Evolutionary conservation across 2,797 vertebrate genomes (phyloP).

Genomic region (Miichthys miiuy): DNA sequence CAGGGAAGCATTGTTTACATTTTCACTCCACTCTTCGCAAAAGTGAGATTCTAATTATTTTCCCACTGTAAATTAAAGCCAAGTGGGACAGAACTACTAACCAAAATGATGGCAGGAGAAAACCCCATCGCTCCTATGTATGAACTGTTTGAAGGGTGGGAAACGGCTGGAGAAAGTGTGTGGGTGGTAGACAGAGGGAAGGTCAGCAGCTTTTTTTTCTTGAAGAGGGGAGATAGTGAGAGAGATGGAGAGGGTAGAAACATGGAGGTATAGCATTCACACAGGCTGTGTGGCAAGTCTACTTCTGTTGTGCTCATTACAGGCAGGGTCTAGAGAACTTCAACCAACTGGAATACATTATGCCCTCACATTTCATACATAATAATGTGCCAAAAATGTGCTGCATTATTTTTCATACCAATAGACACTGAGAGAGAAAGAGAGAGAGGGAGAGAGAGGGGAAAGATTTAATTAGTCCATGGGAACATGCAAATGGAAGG

Average conservation of each 20-base stretch:
- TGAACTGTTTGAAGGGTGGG: slow-evolving; percentile 34
- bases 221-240: slow-evolving; percentile 36
- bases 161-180: slow-evolving; percentile 34
- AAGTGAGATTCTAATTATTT: slow-evolving; percentile 99
- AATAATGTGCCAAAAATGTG: slow-evolving; percentile 81
- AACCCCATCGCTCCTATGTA: slow-evolving; percentile 53
- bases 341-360: slow-evolving; percentile 81
- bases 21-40: slow-evolving; percentile 99
- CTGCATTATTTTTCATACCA: slow-evolving; percentile 81
- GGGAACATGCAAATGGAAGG: slow-evolving; percentile 81
- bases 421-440: slow-evolving; percentile 59
- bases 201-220: slow-evolving; percentile 73
- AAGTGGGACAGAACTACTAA: slow-evolving; percentile 92
- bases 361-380: slow-evolving; percentile 81
- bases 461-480: slow-evolving; percentile 81
- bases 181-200: slow-evolving; percentile 46
- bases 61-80: slow-evolving; percentile 99
- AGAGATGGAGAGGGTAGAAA: slow-evolving; percentile 15
- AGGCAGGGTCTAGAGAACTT: slow-evolving; percentile 71
- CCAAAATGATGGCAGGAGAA: slow-evolving; percentile 79
- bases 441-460: slow-evolving; percentile 33
- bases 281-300: slow-evolving; percentile 37
- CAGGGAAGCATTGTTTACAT: slow-evolving; percentile 99
- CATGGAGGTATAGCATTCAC: slow-evolving; percentile 38
- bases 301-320: slow-evolving; percentile 68